Conservation (phyloP, 2,113 vertebrate species). For the Bothrops jararaca region DNA sequence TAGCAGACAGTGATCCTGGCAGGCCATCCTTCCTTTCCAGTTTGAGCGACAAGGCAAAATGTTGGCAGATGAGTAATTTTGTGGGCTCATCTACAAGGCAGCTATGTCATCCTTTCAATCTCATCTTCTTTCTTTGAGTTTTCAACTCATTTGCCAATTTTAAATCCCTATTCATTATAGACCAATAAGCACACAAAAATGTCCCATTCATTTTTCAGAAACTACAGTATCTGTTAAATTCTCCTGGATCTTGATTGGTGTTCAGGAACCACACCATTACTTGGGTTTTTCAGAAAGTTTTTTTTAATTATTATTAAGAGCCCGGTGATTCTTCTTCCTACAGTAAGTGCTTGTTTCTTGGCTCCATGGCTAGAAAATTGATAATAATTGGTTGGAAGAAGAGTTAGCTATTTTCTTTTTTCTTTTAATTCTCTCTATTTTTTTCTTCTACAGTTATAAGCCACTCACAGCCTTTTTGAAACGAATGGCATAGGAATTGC, state of each 20-base stretch:
- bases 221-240: background rate
- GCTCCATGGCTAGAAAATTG: background rate
- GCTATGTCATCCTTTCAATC: background rate
- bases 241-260: background rate
- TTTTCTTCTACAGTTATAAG: background rate
- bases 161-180: background rate
- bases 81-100: background rate
- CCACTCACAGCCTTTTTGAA: background rate
- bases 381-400: background rate
- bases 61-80: background rate
- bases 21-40: background rate
- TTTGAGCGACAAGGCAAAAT: background rate
- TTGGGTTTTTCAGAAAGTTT: background rate
- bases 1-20: background rate
- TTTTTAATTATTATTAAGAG: background rate
- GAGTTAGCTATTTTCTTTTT: background rate
- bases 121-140: background rate
- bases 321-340: background rate
- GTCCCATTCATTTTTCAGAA: background rate
- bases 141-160: background rate
- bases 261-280: background rate
- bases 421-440: background rate
- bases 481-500: background rate
- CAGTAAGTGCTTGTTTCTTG: background rate
- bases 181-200: background rate